phyloP scores from a whole-genome alignment of 2,113 vertebrate species.

The Notarius lentiginosus region DNA sequence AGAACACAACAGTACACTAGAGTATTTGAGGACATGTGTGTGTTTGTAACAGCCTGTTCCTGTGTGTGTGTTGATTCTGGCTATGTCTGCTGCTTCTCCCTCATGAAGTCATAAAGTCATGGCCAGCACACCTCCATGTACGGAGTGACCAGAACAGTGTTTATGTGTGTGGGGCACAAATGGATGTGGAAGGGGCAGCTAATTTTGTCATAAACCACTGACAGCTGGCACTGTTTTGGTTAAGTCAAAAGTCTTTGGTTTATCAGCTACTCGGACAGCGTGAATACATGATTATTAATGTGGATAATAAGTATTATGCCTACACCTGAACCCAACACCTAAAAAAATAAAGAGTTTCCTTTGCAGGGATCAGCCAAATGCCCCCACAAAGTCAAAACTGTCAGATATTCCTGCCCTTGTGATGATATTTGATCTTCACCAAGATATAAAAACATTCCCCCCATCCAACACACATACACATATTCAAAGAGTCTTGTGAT shows the following conservation, averaged over 20 bases:
- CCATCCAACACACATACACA: not conserved
- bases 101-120: conserved; percentile 16
- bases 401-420: not conserved
- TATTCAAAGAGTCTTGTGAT: conserved; percentile 9
- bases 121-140: conserved; percentile 50
- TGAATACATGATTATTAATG: not conserved
- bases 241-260: not conserved
- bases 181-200: not conserved
- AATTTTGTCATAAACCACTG: conserved; percentile 12
- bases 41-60: conserved; percentile 24
- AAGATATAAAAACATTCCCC: not conserved
- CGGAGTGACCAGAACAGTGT: conserved; percentile 46
- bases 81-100: conserved; percentile 32
- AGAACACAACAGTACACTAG: not conserved
- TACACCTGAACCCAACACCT: not conserved
- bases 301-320: not conserved
- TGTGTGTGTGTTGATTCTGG: conserved; percentile 55
- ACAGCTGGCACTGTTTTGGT: not conserved
- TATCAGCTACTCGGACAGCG: not conserved
- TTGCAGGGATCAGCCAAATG: not conserved
- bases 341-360: not conserved
- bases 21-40: not conserved
- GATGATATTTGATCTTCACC: not conserved
- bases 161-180: conserved; percentile 8
- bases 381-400: not conserved